Evolutionary conservation across 2,113 vertebrate species (phyloP).

Genomic region (Formicarius rufipectus): DNA sequence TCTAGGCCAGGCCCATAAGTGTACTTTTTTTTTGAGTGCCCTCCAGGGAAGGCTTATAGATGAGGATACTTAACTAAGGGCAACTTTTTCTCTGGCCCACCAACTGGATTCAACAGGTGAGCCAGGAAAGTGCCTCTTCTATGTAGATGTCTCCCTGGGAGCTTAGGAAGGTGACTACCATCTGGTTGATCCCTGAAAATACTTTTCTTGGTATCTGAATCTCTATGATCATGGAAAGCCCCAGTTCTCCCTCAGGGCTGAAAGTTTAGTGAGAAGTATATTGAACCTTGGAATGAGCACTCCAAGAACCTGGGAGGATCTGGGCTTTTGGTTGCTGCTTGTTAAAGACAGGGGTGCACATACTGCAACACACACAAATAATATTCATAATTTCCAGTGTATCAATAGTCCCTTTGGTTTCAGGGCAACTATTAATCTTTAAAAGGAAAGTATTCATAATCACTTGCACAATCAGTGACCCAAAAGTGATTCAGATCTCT

Average conservation of each 20-base stretch:
- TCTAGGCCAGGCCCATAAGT: not conserved
- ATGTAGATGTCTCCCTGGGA: not conserved
- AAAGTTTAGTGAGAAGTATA: not conserved
- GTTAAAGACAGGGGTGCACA: not conserved
- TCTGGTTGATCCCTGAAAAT: not conserved
- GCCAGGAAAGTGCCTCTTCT: not conserved
- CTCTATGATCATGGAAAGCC: not conserved
- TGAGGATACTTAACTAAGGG: not conserved
- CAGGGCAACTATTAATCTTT: not conserved
- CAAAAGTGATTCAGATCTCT: not conserved
- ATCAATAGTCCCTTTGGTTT: not conserved
- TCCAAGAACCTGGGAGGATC: not conserved
- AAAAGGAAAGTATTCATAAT: not conserved
- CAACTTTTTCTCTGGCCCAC: not conserved
- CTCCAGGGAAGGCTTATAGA: not conserved
- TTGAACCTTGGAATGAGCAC: not conserved
- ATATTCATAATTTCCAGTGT: not conserved
- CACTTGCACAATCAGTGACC: not conserved
- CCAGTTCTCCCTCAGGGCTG: not conserved
- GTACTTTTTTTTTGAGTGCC: not conserved
- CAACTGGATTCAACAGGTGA: not conserved
- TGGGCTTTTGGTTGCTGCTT: not conserved
- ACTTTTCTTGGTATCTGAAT: not conserved
- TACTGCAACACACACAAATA: not conserved
- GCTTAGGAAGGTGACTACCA: not conserved